These are phyloP conservation scores for Papilio polyxenes DNA, from an alignment of 1,140 invertebrate genomes.

Conservation along the genomic window DNA sequence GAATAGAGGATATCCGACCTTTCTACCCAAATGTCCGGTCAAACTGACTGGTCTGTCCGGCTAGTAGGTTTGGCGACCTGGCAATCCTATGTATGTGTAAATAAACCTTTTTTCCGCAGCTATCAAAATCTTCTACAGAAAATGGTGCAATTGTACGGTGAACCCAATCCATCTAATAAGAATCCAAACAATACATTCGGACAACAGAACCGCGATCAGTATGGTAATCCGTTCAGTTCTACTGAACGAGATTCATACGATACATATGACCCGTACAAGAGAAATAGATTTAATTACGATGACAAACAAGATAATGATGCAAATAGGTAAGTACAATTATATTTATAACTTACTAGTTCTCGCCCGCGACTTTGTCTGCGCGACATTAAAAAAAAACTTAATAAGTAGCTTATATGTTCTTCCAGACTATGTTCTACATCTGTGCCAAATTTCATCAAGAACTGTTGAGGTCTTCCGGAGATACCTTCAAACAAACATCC, in stretches of 20 bases:
- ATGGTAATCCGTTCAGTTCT: slow-evolving; percentile 52
- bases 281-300: slow-evolving; percentile 46
- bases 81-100: not conserved
- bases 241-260: slow-evolving; percentile 51
- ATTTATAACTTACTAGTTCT: not conserved
- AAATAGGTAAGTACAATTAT: slow-evolving; percentile 42
- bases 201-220: slow-evolving; percentile 53
- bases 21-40: too few relatives aligned
- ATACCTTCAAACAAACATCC: too few relatives aligned
- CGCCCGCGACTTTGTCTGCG: too few relatives aligned
- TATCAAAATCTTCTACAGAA: slow-evolving; percentile 75
- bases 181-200: slow-evolving; percentile 56
- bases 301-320: slow-evolving; percentile 42
- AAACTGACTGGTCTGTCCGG: too few relatives aligned
- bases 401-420: too few relatives aligned
- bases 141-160: slow-evolving; percentile 74
- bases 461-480: too few relatives aligned
- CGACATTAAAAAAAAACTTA: too few relatives aligned
- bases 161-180: slow-evolving; percentile 65
- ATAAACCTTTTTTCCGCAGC: slow-evolving; percentile 51
- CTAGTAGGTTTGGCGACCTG: too few relatives aligned
- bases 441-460: too few relatives aligned
- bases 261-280: slow-evolving; percentile 44
- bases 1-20: too few relatives aligned
- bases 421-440: too few relatives aligned